These are phyloP conservation scores for Caenorhabditis wallacei DNA, from an alignment of 2,888 invertebrate genomes.

Conservation along the genomic window DNA sequence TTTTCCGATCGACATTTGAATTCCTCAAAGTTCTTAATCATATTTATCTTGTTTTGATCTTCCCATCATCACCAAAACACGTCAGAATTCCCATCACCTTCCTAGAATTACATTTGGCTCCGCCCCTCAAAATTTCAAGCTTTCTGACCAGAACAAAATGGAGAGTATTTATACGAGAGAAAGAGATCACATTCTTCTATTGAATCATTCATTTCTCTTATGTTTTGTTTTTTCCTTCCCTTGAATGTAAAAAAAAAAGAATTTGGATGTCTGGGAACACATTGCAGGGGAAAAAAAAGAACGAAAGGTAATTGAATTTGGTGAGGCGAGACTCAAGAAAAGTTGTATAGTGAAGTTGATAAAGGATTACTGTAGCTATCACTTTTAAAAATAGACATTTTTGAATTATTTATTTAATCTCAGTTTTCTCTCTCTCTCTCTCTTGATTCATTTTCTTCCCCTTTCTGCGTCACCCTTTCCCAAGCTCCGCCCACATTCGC, in stretches of 20 bases:
- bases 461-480: neutral
- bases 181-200: too few species aligned
- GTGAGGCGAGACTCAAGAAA: too few species aligned
- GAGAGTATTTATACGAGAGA: too few species aligned
- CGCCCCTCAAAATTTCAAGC: neutral
- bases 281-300: too few species aligned
- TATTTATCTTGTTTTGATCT: neutral
- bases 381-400: too few species aligned
- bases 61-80: neutral
- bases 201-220: too few species aligned
- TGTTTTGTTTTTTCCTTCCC: too few species aligned
- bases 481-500: slow-evolving; percentile 15
- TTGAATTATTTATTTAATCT: slow-evolving; percentile 2
- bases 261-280: too few species aligned
- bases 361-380: neutral
- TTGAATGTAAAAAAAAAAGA: too few species aligned
- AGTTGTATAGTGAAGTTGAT: too few species aligned
- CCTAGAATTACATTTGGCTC: neutral
- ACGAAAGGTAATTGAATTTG: too few species aligned
- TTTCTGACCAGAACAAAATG: neutral
- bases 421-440: slow-evolving; percentile 15
- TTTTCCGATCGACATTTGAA: neutral
- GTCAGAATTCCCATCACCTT: neutral
- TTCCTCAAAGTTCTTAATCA: neutral
- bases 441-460: neutral